Evolutionary conservation across 2,888 invertebrate species (phyloP).

Genomic region (Trichacis sp.): DNA sequence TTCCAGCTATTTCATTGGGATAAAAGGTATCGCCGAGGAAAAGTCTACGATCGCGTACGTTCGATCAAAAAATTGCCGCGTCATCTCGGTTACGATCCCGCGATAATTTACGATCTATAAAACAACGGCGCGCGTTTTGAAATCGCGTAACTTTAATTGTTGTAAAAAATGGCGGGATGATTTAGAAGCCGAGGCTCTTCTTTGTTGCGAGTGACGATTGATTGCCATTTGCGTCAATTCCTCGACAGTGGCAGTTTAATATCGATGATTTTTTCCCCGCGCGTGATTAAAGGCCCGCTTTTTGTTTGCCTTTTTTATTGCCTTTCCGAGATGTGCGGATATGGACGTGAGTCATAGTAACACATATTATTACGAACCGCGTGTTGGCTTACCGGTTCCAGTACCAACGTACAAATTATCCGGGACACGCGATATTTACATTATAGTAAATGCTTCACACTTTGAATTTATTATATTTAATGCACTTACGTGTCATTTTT

Average conservation of each 20-base stretch:
- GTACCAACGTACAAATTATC: constrained; percentile 33
- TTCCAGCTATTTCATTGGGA: no score
- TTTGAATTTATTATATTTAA: constrained; percentile 33
- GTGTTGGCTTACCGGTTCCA: constrained; percentile 24
- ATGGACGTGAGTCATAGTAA: constrained; percentile 26
- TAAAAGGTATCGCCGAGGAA: no score
- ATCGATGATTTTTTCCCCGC: constrained; percentile 13
- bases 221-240: constrained; percentile 11
- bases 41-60: no score
- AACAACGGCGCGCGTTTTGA: constrained; percentile 5
- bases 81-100: not conserved
- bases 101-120: constrained; percentile 6
- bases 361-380: constrained; percentile 22
- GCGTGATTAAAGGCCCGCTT: constrained; percentile 18
- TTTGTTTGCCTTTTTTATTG: constrained; percentile 14
- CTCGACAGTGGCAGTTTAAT: constrained; percentile 11
- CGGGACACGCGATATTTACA: constrained; percentile 40
- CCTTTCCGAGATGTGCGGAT: constrained; percentile 11
- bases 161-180: not conserved
- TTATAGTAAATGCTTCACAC: constrained; percentile 39
- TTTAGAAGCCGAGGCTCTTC: not conserved
- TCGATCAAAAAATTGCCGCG: not conserved
- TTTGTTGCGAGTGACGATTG: constrained; percentile 12
- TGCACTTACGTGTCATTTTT: constrained; percentile 36
- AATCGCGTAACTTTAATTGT: constrained; percentile 1